A percentile compares a stretch with the other conserved stretches of the same genome.
These are phyloP conservation scores for Phlogophora meticulosa DNA, from an alignment of 2,888 invertebrate genomes.

Conservation along the genomic window DNA sequence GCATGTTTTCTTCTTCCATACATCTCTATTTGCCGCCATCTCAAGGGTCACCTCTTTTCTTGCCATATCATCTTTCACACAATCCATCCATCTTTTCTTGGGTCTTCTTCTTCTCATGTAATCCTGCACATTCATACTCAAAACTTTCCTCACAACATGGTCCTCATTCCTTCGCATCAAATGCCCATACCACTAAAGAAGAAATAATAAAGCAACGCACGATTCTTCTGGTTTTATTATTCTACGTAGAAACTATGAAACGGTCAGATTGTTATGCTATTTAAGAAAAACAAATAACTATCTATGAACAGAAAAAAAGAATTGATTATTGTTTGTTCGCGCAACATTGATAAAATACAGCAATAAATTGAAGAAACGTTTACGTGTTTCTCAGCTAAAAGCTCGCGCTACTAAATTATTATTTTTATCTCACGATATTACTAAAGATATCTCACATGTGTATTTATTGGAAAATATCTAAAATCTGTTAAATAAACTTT, in stretches of 20 bases:
- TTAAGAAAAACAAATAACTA: slow-evolving; percentile 22
- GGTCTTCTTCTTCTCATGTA: too few species aligned
- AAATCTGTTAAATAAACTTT: slow-evolving; percentile 1
- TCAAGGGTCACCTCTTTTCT: too few species aligned
- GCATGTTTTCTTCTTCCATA: too few species aligned
- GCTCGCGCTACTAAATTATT: not conserved
- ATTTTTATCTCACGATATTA: slow-evolving; percentile 23
- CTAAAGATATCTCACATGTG: slow-evolving; percentile 4
- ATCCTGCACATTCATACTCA: too few species aligned
- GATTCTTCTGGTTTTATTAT: not conserved
- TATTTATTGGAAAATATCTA: not conserved
- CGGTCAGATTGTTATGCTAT: not conserved
- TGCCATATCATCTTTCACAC: too few species aligned
- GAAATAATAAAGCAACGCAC: not conserved
- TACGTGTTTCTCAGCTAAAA: slow-evolving; percentile 7
- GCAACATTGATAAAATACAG: slow-evolving; percentile 12
- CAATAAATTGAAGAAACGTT: slow-evolving; percentile 26
- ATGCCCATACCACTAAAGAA: not conserved
- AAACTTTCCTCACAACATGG: too few species aligned
- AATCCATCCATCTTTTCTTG: too few species aligned
- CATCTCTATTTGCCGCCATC: too few species aligned
- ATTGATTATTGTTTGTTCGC: slow-evolving; percentile 11
- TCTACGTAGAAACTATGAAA: not conserved
- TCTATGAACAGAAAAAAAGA: slow-evolving; percentile 22
- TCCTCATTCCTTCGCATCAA: too few species aligned